phyloP scores from a whole-genome alignment of 2,113 vertebrate genomes.

The Nibea albiflora region DNA sequence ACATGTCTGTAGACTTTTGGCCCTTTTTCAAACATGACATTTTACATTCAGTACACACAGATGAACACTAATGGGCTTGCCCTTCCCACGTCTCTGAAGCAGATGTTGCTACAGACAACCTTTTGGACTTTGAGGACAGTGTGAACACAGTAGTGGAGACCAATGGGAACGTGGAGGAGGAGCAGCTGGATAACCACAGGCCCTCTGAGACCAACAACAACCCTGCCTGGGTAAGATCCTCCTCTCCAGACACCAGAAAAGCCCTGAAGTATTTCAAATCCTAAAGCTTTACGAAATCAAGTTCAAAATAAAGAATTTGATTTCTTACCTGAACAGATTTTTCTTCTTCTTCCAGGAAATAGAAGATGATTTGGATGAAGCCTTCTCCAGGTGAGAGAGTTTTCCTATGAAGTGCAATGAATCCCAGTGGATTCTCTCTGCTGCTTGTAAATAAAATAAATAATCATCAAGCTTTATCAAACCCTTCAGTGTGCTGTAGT shows the following conservation, averaged over 20 bases:
- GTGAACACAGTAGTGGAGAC: constrained; percentile 72
- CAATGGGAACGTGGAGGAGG: constrained; percentile 65
- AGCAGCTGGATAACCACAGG: constrained; percentile 70
- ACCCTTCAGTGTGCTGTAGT: neutral
- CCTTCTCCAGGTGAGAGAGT: constrained; percentile 92
- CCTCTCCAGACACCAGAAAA: neutral
- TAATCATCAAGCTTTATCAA: neutral
- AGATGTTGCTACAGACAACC: constrained; percentile 87
- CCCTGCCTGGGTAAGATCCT: constrained; percentile 85
- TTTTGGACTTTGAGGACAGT: constrained; percentile 88
- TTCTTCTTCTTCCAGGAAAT: constrained; percentile 83
- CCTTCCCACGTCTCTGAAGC: neutral
- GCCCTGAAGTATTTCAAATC: neutral
- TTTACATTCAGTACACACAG: neutral
- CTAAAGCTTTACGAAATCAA: neutral
- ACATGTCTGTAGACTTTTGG: neutral
- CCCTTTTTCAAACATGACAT: neutral
- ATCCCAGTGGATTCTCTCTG: constrained; percentile 7
- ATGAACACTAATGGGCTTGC: neutral
- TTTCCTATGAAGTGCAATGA: neutral
- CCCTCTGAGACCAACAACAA: constrained; percentile 79
- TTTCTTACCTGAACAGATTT: too few relatives aligned
- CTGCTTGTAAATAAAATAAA: constrained; percentile 7
- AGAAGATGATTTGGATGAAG: constrained; percentile 93
- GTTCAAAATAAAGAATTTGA: neutral